Evolutionary conservation across 2,113 vertebrate species (phyloP).

Genomic region (Egretta garzetta): DNA sequence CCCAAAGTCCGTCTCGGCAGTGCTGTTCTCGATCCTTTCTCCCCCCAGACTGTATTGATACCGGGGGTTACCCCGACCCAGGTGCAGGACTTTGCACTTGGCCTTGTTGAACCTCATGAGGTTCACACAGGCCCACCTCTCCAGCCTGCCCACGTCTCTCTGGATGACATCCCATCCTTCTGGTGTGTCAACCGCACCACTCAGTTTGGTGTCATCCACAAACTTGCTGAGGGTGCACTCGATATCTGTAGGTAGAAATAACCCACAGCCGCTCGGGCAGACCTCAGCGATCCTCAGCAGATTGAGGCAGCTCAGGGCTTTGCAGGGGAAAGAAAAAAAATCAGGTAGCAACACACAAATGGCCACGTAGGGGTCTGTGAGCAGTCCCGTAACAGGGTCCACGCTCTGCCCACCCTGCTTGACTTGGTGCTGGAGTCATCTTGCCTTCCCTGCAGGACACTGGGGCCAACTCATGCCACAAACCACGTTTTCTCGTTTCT

Average conservation of each 20-base stretch:
- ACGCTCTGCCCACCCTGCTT: neutral
- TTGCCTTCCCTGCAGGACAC: neutral
- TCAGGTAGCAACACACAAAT: neutral
- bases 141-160: no score
- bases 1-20: no score
- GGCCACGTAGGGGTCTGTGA: rapidly evolving
- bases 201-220: no score
- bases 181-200: no score
- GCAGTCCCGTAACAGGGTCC: neutral
- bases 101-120: no score
- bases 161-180: no score
- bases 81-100: no score
- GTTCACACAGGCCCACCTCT: no score
- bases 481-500: neutral
- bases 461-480: rapidly evolving
- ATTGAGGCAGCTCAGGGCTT: neutral
- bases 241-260: neutral
- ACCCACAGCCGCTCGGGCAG: rapidly evolving
- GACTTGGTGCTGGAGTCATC: rapidly evolving
- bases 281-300: neutral
- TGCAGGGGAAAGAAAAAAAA: neutral
- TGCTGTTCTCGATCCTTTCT: no score
- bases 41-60: no score
- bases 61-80: no score
- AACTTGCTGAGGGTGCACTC: no score